Percentiles rank a stretch among this genome's conserved stretches.
These are phyloP conservation scores for Pectinophora gossypiella DNA, from an alignment of 1,140 invertebrate genomes.

Conservation along the genomic window DNA sequence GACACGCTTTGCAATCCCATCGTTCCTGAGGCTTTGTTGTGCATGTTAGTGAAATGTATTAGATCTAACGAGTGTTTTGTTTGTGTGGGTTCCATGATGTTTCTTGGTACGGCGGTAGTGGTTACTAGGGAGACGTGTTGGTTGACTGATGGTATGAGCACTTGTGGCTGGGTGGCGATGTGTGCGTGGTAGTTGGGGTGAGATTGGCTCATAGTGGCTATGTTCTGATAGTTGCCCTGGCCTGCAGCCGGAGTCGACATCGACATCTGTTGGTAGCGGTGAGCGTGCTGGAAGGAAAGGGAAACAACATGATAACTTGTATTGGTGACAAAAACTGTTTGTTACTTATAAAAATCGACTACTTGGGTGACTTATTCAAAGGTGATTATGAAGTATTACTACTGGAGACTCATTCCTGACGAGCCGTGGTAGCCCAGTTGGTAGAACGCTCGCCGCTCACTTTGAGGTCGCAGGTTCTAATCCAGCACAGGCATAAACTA, in stretches of 20 bases:
- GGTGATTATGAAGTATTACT: too few relatives aligned
- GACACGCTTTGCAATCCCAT: constrained; percentile 48
- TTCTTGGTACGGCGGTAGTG: constrained; percentile 31
- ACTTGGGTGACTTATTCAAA: too few relatives aligned
- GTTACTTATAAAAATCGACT: too few relatives aligned
- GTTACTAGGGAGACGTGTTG: constrained; percentile 21
- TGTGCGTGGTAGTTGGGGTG: constrained; percentile 48
- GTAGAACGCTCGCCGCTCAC: too few relatives aligned
- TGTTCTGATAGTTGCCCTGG: constrained; percentile 54
- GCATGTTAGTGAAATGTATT: constrained; percentile 49
- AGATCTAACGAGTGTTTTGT: constrained; percentile 48
- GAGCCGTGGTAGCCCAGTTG: too few relatives aligned
- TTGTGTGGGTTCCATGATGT: constrained; percentile 38
- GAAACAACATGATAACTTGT: too few relatives aligned
- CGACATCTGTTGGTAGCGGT: constrained; percentile 63
- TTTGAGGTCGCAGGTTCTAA: too few relatives aligned
- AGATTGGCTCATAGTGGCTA: constrained; percentile 51
- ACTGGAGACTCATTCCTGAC: too few relatives aligned
- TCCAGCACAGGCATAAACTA: too few relatives aligned
- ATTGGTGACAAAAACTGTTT: too few relatives aligned
- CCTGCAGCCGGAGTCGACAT: constrained; percentile 56
- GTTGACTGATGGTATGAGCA: constrained; percentile 1
- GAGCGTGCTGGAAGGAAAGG: constrained; percentile 33
- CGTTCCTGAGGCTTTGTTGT: constrained; percentile 30
- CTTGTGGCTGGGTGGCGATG: constrained; percentile 10